These are phyloP conservation scores for Sebastes schlegelii DNA, from an alignment of 2,113 vertebrate genomes.

Conservation along the genomic window DNA sequence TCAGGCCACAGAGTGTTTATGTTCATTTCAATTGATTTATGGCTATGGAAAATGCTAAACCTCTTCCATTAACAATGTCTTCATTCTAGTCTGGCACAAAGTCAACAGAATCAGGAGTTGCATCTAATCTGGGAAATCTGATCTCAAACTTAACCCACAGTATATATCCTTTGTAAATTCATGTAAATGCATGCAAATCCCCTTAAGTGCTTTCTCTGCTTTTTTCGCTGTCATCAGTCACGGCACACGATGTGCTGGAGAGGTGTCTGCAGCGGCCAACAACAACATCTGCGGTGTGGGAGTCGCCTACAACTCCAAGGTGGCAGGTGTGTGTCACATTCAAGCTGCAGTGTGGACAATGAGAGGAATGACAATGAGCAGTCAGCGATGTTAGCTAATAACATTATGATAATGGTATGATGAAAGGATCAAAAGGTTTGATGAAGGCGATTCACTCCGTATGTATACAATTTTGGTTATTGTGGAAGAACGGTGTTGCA, in stretches of 20 bases:
- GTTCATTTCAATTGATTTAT: conserved; percentile 38
- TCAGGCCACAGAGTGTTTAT: conserved; percentile 21
- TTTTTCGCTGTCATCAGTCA: conserved; percentile 85
- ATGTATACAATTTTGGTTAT: conserved; percentile 7
- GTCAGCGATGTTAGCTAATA: conserved; percentile 22
- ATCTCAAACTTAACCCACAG: conserved; percentile 11
- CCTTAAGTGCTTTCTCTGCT: conserved; percentile 12
- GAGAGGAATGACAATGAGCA: conserved; percentile 50
- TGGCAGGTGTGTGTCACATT: conserved; percentile 89
- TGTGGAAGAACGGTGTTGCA: not conserved
- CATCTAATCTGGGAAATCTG: conserved; percentile 23
- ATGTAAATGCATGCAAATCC: conserved; percentile 61
- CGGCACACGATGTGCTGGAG: conserved; percentile 96
- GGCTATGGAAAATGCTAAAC: not conserved
- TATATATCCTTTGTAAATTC: conserved; percentile 40
- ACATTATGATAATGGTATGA: conserved; percentile 38
- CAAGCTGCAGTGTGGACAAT: conserved; percentile 9
- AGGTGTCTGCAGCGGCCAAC: conserved; percentile 97
- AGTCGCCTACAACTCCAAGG: conserved; percentile 96
- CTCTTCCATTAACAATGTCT: conserved; percentile 1
- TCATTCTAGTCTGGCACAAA: conserved; percentile 23
- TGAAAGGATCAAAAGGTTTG: conserved; percentile 29
- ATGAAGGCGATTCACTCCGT: conserved; percentile 21
- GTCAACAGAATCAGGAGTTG: conserved; percentile 1
- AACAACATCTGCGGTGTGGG: conserved; percentile 99